These are phyloP conservation scores for Leptoteleia sp. DNA, from an alignment of 1,140 invertebrate species.

Conservation along the genomic window DNA sequence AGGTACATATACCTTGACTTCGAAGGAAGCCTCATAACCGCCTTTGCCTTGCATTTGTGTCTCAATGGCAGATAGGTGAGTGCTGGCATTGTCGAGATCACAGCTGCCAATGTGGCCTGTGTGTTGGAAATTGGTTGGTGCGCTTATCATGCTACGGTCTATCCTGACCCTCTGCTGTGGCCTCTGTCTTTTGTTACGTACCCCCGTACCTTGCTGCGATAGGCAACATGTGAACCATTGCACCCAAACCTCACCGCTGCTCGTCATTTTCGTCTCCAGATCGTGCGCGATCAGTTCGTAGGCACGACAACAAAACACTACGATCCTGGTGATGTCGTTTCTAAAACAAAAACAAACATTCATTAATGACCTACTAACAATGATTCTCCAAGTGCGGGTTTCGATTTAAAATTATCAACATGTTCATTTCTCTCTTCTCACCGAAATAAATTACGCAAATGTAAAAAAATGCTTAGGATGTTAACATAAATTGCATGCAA, in stretches of 20 bases:
- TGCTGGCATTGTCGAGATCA: constrained; percentile 88
- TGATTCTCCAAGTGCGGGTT: too few relatives aligned
- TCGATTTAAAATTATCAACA: too few relatives aligned
- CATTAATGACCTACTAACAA: too few relatives aligned
- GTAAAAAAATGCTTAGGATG: too few relatives aligned
- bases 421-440: too few relatives aligned
- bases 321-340: too few relatives aligned
- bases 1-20: constrained; percentile 83
- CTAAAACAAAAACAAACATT: too few relatives aligned
- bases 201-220: constrained; percentile 85
- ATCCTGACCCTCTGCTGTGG: constrained; percentile 87
- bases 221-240: constrained; percentile 93
- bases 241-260: constrained; percentile 89
- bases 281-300: too few relatives aligned
- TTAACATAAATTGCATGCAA: too few relatives aligned
- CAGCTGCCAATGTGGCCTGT: constrained; percentile 95
- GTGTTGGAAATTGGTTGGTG: constrained; percentile 95
- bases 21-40: constrained; percentile 88
- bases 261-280: constrained; percentile 67
- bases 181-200: constrained; percentile 83
- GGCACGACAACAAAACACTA: too few relatives aligned
- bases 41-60: constrained; percentile 94
- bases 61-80: constrained; percentile 88
- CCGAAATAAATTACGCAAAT: too few relatives aligned
- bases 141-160: constrained; percentile 95